These are phyloP conservation scores for Chrysopilus asiliformis DNA, from an alignment of 2,888 invertebrate species.

Conservation along the genomic window DNA sequence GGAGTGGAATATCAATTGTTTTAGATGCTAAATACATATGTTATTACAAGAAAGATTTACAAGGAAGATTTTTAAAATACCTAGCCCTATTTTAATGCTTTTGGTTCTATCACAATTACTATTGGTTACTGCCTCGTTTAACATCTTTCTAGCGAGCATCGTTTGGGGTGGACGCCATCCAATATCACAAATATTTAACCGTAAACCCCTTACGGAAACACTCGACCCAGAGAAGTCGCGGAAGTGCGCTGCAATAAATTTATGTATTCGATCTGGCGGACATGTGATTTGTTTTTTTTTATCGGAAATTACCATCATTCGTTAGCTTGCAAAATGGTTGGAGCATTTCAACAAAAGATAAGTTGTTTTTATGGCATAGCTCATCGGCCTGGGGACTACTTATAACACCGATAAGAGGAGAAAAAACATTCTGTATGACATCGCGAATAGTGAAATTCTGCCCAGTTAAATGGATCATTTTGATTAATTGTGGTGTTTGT, in stretches of 20 bases:
- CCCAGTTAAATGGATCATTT: conserved; percentile 39
- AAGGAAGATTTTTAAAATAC: background rate
- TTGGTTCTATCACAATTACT: conserved; percentile 43
- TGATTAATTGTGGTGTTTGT: no score
- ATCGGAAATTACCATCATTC: conserved; percentile 46
- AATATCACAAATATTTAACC: conserved; percentile 68
- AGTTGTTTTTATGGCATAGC: conserved; percentile 77
- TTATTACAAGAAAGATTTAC: background rate
- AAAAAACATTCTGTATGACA: conserved; percentile 80
- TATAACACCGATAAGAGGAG: conserved; percentile 76
- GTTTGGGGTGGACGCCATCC: conserved; percentile 70
- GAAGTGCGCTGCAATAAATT: conserved; percentile 51
- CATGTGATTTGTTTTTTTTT: background rate
- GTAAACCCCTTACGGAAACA: conserved; percentile 60
- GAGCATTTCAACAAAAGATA: conserved; percentile 76
- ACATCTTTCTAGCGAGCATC: conserved; percentile 65
- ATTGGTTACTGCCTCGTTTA: conserved; percentile 68
- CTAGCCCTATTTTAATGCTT: conserved; percentile 41
- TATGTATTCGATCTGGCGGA: background rate
- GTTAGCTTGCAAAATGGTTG: conserved; percentile 75
- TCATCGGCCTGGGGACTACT: conserved; percentile 72
- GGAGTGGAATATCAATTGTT: conserved; percentile 55
- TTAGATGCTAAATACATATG: conserved; percentile 35
- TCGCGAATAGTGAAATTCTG: conserved; percentile 62
- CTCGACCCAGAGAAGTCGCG: conserved; percentile 67